These are phyloP conservation scores for Tetramorium simillimum DNA, from an alignment of 1,140 invertebrate species.

Conservation along the genomic window DNA sequence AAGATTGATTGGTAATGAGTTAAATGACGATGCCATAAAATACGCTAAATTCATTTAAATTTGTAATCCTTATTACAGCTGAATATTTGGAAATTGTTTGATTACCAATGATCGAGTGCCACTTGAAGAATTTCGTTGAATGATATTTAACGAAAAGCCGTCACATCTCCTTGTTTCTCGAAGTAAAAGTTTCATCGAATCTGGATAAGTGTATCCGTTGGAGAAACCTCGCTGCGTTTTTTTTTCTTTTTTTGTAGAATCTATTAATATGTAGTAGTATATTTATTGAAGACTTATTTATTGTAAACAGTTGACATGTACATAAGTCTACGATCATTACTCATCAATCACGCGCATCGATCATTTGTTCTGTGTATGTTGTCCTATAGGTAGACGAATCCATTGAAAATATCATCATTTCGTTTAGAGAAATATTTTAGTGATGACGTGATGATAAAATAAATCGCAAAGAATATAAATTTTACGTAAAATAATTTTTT, in stretches of 20 bases:
- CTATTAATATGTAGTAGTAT: conserved; percentile 76
- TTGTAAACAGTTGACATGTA: conserved; percentile 76
- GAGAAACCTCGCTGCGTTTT: conserved; percentile 66
- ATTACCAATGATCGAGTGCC: not conserved
- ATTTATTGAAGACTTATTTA: conserved; percentile 82
- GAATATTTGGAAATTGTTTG: not conserved
- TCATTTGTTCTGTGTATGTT: conserved; percentile 68
- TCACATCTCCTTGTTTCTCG: conserved; percentile 58
- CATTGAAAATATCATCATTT: conserved; percentile 58
- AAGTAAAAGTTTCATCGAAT: conserved; percentile 46
- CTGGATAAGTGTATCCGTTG: conserved; percentile 11
- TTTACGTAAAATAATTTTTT: not conserved
- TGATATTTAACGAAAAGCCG: not conserved
- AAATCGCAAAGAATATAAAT: not conserved
- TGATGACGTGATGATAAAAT: not conserved
- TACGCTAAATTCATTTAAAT: not conserved
- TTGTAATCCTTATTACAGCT: not conserved
- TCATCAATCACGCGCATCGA: conserved; percentile 71
- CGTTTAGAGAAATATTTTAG: not conserved
- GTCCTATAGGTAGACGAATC: conserved; percentile 63
- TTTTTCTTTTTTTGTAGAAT: conserved; percentile 60
- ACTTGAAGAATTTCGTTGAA: not conserved
- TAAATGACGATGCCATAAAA: not conserved
- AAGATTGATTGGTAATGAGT: not conserved
- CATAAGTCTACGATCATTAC: conserved; percentile 72